phyloP scores from a whole-genome alignment of 2,797 vertebrate species.

The Erpetoichthys calabaricus region DNA sequence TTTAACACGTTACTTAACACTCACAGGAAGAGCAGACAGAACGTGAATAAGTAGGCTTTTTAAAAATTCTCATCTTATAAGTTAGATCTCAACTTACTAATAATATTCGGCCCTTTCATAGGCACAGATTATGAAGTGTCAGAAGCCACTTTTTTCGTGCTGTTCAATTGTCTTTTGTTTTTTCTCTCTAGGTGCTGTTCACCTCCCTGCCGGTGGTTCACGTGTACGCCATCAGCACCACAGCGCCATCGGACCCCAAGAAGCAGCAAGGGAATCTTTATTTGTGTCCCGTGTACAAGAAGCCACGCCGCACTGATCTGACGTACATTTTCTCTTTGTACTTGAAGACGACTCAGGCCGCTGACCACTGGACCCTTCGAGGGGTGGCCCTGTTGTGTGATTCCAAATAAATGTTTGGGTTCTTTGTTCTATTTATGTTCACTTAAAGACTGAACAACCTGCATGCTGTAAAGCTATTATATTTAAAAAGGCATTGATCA shows the following conservation, averaged over 20 bases:
- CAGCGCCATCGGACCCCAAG: conserved; percentile 22
- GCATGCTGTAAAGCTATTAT: too few relatives aligned
- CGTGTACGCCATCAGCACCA: conserved; percentile 52
- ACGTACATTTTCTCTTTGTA: conserved; percentile 59
- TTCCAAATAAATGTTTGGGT: conserved; percentile 38
- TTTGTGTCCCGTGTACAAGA: conserved; percentile 66
- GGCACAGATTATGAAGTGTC: too few relatives aligned
- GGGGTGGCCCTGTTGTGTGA: conserved; percentile 63
- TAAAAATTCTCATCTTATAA: too few relatives aligned
- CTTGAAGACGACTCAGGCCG: conserved; percentile 43
- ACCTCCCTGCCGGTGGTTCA: conserved; percentile 64
- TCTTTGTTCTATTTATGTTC: too few relatives aligned
- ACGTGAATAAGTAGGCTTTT: too few relatives aligned
- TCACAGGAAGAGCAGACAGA: too few relatives aligned
- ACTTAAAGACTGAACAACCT: too few relatives aligned
- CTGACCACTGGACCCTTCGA: conserved; percentile 63
- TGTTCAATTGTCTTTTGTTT: background rate
- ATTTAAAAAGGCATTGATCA: too few relatives aligned
- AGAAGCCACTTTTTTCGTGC: too few relatives aligned
- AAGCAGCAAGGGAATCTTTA: conserved; percentile 35
- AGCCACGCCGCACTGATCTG: conserved; percentile 59
- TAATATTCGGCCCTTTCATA: too few relatives aligned
- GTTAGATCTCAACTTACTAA: too few relatives aligned
- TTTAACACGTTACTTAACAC: too few relatives aligned
- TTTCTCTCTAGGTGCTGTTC: conserved; percentile 54